Conservation (phyloP, 2,113 vertebrate species). For the Bubo blakistoni region DNA sequence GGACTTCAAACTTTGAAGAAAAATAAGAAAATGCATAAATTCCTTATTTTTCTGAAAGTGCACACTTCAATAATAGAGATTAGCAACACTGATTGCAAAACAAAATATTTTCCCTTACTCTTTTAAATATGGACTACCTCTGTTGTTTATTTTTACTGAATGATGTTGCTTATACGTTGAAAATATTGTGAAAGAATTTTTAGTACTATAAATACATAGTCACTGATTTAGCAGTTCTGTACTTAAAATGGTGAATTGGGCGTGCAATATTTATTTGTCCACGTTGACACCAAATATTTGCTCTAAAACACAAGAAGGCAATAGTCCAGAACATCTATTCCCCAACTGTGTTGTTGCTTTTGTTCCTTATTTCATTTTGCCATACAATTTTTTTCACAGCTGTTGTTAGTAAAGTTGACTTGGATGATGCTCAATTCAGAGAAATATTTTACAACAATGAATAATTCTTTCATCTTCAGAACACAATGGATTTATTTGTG, state of each 20-base stretch:
- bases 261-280: background rate
- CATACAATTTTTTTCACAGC: slow-evolving; percentile 18
- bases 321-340: background rate
- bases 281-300: background rate
- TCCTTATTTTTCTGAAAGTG: background rate
- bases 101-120: background rate
- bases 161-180: background rate
- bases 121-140: background rate
- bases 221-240: background rate
- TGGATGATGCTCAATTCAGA: background rate
- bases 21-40: background rate
- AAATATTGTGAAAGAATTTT: background rate
- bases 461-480: slow-evolving; percentile 9
- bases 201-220: background rate
- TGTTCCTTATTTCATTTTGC: background rate
- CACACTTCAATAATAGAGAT: background rate
- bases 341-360: background rate
- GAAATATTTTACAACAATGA: slow-evolving; percentile 2
- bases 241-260: background rate
- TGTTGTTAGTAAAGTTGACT: background rate
- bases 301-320: background rate
- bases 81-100: background rate
- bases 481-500: background rate
- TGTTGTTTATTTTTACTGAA: background rate
- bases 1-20: background rate